Evolutionary conservation across 2,888 invertebrate species (phyloP).

Genomic region (Eupsilia transversa): DNA sequence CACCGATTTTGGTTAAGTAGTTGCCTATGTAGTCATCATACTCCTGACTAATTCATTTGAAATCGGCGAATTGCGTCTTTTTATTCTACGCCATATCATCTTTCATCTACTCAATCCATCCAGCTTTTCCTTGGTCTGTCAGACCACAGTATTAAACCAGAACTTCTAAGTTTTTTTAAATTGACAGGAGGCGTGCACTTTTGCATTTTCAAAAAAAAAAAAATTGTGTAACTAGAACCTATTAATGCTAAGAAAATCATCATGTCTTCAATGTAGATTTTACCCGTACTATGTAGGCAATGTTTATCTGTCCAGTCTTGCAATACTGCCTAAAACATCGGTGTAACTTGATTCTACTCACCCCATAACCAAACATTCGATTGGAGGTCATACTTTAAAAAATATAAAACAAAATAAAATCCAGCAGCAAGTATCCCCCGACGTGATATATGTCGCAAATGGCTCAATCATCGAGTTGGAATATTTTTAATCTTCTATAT

Average conservation of each 20-base stretch:
- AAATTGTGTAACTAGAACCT: too few species aligned
- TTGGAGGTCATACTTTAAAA: not conserved
- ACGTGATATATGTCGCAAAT: constrained; percentile 67
- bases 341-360: not conserved
- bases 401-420: constrained; percentile 1
- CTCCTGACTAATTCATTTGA: not conserved
- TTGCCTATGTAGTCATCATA: not conserved
- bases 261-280: not conserved
- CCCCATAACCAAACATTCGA: not conserved
- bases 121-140: not conserved
- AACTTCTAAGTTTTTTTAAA: not conserved
- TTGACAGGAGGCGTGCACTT: too few species aligned
- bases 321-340: not conserved
- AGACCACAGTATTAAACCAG: not conserved
- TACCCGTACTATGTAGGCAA: not conserved
- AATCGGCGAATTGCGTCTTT: too few species aligned
- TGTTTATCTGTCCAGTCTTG: not conserved
- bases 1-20: not conserved
- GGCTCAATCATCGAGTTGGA: constrained; percentile 66
- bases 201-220: too few species aligned
- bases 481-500: constrained; percentile 71
- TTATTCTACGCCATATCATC: not conserved
- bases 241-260: not conserved
- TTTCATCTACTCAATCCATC: not conserved
- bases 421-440: not conserved